A percentile compares a stretch with the other conserved stretches of the same genome.
Evolutionary conservation across 2,888 invertebrate genomes (phyloP).

Genomic region (Drosophila paracracens): DNA sequence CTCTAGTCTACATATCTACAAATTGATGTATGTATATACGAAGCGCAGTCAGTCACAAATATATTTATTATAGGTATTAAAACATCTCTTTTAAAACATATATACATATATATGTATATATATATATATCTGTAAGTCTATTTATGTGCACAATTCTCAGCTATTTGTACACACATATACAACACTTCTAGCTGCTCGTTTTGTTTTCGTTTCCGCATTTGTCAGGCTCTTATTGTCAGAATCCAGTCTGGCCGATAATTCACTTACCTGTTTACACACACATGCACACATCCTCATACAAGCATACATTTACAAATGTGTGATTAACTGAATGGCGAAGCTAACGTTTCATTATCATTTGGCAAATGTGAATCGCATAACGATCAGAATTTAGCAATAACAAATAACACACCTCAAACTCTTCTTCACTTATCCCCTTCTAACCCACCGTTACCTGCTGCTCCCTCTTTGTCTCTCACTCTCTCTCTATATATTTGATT

Average conservation of each 20-base stretch:
- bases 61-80: constrained; percentile 6
- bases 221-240: constrained; percentile 50
- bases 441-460: neutral
- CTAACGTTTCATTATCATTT: constrained; percentile 41
- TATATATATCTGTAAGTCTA: constrained; percentile 13
- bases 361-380: constrained; percentile 55
- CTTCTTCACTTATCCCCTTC: neutral
- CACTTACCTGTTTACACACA: constrained; percentile 39
- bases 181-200: constrained; percentile 24
- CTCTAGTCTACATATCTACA: constrained; percentile 7
- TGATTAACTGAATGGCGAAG: constrained; percentile 17
- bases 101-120: neutral
- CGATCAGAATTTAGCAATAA: constrained; percentile 49
- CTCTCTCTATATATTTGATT: constrained; percentile 19
- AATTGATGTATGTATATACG: neutral
- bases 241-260: constrained; percentile 45
- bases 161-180: constrained; percentile 47
- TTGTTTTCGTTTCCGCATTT: constrained; percentile 45
- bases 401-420: constrained; percentile 29
- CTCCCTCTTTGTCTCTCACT: neutral
- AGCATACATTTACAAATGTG: constrained; percentile 1
- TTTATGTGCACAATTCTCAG: constrained; percentile 33
- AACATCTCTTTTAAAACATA: constrained; percentile 1
- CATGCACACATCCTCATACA: neutral
- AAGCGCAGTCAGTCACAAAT: constrained; percentile 7